Base-by-base conservation (phyloP, 2,113 vertebrate genomes). In the Sterrhoptilus dennistouni region DNA sequence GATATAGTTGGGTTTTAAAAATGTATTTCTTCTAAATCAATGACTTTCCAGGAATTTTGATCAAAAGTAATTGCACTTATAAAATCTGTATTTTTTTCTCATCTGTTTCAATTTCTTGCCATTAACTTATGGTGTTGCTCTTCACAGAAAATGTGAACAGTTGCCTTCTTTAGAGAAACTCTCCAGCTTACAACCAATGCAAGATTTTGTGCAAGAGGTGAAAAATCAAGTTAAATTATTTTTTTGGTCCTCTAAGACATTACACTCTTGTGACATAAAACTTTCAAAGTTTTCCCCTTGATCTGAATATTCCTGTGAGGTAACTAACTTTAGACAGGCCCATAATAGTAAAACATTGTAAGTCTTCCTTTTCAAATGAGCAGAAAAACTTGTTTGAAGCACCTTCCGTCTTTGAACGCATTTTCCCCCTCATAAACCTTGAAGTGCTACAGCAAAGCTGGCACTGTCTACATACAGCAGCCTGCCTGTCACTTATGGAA, bases 361-460 rank as follows among this genome's bases (percentile, higher is more conserved):
- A 88, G 31, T 40, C 71, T 85, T 82, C 40, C 9, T 49, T 91
- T 88, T 35, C 42, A 93, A 95, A 91, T 23, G n/a, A 82, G 59
- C 61, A 88, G 42, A 70, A 92, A 84, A 93, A 83, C 45, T 61
- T 89, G 17, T 42, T 80, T 87, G 83, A 93, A 93, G 52, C 44
- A 90, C 47, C 60, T 96, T 93, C 82, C 33, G 21, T 88, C 64
- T 88, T 36, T 66, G 56, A 86, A 83, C 3, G 3, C 40, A 74
- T 95, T 97, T 96, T 91, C 79, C 38, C 44, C 88, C 82, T 96
- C 92, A 95, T 95, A 94, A 97, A 96, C 92, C 88, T 66, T 88
- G 85, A 92, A 91, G 63, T 78, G 71, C 17, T 93, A 40, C 68
- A 60, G 95, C 66, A 91, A 60, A 59, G 56, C 83, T 91, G 71